phyloP scores from a whole-genome alignment of 2,888 invertebrate species.

The Cheiracanthium punctorium region DNA sequence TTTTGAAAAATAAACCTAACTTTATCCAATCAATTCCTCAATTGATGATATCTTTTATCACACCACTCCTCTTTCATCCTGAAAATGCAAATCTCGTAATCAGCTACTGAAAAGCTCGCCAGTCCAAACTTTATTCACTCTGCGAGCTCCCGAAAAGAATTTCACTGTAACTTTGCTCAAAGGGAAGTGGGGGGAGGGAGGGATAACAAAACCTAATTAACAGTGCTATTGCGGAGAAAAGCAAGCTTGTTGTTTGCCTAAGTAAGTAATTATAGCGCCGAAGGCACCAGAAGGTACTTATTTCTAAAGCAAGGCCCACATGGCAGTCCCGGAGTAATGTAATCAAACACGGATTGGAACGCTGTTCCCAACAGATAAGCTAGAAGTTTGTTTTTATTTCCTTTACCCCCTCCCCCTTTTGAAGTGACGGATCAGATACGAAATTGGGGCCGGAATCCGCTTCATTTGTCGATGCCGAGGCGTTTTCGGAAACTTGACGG shows the following conservation, averaged over 20 bases:
- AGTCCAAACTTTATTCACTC: conserved; percentile 37
- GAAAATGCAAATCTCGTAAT: conserved; percentile 38
- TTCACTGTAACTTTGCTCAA: conserved; percentile 47
- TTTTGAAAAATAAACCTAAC: no score
- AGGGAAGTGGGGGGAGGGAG: not conserved
- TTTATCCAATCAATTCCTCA: conserved; percentile 23
- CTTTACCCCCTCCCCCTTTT: conserved; percentile 5
- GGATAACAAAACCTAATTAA: conserved; percentile 57
- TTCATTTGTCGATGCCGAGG: conserved; percentile 12
- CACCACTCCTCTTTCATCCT: not conserved
- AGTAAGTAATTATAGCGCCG: conserved; percentile 66
- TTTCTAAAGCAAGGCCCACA: conserved; percentile 30
- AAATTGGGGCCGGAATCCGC: conserved; percentile 21
- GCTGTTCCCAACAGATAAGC: conserved; percentile 61
- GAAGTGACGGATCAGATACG: conserved; percentile 31
- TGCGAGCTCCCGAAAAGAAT: conserved; percentile 55
- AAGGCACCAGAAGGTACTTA: conserved; percentile 46
- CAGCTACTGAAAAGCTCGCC: conserved; percentile 8
- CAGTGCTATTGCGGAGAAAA: conserved; percentile 62
- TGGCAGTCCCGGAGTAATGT: conserved; percentile 35
- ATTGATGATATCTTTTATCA: conserved; percentile 16
- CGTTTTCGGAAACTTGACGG: not conserved
- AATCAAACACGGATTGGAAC: conserved; percentile 64
- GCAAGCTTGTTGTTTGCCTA: conserved; percentile 68
- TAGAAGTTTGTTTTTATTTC: conserved; percentile 57